These are phyloP conservation scores for Lampropteryx suffumata DNA, from an alignment of 2,888 invertebrate species.

Conservation along the genomic window DNA sequence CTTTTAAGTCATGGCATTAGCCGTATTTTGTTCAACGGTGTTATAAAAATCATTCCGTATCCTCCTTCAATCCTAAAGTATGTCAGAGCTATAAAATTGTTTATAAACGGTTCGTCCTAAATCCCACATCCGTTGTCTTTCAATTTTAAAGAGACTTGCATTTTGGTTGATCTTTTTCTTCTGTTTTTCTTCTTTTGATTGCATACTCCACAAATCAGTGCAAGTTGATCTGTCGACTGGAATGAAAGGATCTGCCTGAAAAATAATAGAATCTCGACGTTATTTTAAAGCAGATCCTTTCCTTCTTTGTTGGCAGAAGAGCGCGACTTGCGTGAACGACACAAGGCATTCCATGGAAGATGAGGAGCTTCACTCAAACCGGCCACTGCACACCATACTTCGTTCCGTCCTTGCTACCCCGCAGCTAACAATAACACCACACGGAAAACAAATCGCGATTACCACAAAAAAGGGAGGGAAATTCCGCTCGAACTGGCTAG, in stretches of 20 bases:
- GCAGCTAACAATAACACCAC: constrained; percentile 53
- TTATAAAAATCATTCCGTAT: background rate
- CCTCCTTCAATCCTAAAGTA: constrained; percentile 11
- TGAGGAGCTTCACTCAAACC: constrained; percentile 46
- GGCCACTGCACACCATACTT: constrained; percentile 43
- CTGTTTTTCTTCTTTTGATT: constrained; percentile 38
- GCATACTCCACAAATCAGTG: constrained; percentile 13
- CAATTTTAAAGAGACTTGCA: constrained; percentile 3
- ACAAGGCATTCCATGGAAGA: constrained; percentile 43
- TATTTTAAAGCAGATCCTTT: constrained; percentile 78
- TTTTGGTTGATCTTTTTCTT: constrained; percentile 67
- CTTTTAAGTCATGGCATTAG: no score
- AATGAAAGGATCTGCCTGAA: constrained; percentile 78
- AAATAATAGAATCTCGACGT: constrained; percentile 35
- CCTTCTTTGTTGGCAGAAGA: constrained; percentile 87
- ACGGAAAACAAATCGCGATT: constrained; percentile 37
- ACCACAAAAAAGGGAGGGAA: constrained; percentile 83
- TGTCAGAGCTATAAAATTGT: constrained; percentile 19
- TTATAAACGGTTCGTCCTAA: constrained; percentile 15
- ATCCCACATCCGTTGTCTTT: constrained; percentile 16
- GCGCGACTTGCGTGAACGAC: constrained; percentile 33
- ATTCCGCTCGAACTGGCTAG: constrained; percentile 87
- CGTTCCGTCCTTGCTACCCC: constrained; percentile 52
- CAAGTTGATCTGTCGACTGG: constrained; percentile 48
- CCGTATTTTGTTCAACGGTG: background rate